phyloP scores from a whole-genome alignment of 2,797 vertebrate species.

The Steatocranus sp. region DNA sequence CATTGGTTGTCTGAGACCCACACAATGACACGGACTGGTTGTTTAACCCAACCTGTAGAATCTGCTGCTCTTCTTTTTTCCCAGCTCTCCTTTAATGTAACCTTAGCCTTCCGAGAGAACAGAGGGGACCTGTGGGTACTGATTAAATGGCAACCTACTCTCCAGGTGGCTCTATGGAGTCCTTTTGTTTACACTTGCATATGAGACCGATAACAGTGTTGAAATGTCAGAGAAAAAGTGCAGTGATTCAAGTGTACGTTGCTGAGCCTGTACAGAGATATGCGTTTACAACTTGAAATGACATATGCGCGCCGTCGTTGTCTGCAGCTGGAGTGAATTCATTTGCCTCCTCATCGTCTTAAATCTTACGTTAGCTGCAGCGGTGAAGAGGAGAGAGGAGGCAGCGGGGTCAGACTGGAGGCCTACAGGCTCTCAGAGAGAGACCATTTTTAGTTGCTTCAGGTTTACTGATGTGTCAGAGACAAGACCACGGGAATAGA shows the following conservation, averaged over 20 bases:
- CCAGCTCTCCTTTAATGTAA: background rate
- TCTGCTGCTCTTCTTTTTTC: background rate
- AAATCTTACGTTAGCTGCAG: slow-evolving; percentile 16
- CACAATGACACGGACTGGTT: background rate
- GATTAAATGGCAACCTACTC: background rate
- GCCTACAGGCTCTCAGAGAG: slow-evolving; percentile 37
- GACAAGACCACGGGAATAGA: slow-evolving; percentile 5
- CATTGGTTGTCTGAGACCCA: background rate
- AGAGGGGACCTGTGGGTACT: background rate
- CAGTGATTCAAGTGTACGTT: background rate
- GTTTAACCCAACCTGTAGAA: background rate
- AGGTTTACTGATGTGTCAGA: slow-evolving; percentile 13
- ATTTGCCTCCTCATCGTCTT: slow-evolving; percentile 8
- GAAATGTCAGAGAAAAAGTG: background rate
- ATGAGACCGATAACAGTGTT: background rate
- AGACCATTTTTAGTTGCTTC: slow-evolving; percentile 38
- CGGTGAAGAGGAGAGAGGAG: slow-evolving; percentile 9
- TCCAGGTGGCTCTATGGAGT: background rate
- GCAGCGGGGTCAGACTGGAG: slow-evolving; percentile 48
- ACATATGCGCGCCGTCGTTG: background rate
- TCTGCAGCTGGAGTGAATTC: slow-evolving; percentile 43
- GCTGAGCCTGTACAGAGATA: background rate
- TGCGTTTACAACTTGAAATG: background rate
- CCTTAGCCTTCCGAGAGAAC: background rate
- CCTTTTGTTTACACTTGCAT: background rate